phyloP scores from a whole-genome alignment of 2,797 vertebrate species.

The Phoeniculus purpureus region DNA sequence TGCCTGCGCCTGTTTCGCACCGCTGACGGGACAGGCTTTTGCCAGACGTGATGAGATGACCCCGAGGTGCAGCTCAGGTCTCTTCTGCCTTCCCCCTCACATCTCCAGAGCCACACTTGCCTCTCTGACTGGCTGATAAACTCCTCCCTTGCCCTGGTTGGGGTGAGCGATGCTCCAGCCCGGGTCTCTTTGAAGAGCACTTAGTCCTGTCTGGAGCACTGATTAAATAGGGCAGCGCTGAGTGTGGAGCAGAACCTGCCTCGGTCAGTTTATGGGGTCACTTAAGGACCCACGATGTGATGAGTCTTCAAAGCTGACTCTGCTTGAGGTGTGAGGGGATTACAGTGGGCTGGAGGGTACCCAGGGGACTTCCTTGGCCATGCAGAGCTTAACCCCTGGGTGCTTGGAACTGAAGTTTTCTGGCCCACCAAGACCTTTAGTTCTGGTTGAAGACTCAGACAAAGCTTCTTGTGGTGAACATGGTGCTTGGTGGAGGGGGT shows the following conservation, averaged over 20 bases:
- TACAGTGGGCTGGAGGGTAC: background rate
- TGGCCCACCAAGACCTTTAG: background rate
- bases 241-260: background rate
- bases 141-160: background rate
- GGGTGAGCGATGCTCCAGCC: background rate
- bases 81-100: conserved; percentile 25
- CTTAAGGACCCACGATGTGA: background rate
- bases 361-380: background rate
- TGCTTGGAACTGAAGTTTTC: rapidly evolving
- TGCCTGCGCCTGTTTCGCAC: background rate
- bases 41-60: background rate
- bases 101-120: conserved; percentile 5
- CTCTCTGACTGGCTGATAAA: background rate
- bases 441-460: background rate
- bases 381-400: background rate
- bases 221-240: background rate
- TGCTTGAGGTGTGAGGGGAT: background rate
- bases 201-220: background rate
- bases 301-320: background rate
- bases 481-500: background rate
- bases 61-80: background rate
- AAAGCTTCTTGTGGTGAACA: background rate
- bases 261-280: background rate
- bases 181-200: conserved; percentile 27
- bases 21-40: conserved; percentile 35